Evolutionary conservation across 1,140 invertebrate genomes (phyloP), one percentile per base, ranked within the genome.

Genomic region (Drosophila hydei): DNA sequence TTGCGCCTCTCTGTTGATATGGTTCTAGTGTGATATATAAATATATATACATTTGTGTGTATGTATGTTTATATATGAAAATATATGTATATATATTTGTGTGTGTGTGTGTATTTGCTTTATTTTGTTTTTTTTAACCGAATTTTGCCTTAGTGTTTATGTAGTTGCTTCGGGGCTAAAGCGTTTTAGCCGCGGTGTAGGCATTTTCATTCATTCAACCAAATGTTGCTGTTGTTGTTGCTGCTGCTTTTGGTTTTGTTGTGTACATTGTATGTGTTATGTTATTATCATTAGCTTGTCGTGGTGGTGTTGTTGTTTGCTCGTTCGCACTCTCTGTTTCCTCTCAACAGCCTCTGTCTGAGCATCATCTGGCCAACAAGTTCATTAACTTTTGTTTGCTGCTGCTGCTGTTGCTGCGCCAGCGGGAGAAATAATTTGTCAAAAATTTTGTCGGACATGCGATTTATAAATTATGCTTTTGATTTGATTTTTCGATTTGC

Each of bases 151-250:
- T 36, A 19, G 27, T 72, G 54, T 54, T 58, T 48, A 60, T 69
- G 61, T 42, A 52, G 72, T 71, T 61, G 71, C 65, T 75, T 60
- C 71, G 72, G 59, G 40, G 25, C n/a, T 36, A 47, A 59, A 33
- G 59, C 36, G 38, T 38, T 71, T 71, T 58, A 33, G 51, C 33
- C 51, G 50, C 51, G 77, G 63, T 85, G 77, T 73, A 75, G 74
- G 77, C 77, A 77, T 75, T 80, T 87, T 87, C 83, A 88, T 85
- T 87, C 83, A 87, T 81, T 33, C 30, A 81, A 74, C 59, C 83
- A 52, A 68, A 52, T 64, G 62, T 21, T 51, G 27, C 4, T 30
- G 60, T 45, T 21, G 30, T 2, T 18, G 12, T 11, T 19, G 12
- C 12, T 48, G 19, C 19, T 59, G 38, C 6, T 60, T n/a, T 52